Base-by-base conservation (phyloP, 2,797 vertebrate species). In the Brachyalestes nurse region DNA sequence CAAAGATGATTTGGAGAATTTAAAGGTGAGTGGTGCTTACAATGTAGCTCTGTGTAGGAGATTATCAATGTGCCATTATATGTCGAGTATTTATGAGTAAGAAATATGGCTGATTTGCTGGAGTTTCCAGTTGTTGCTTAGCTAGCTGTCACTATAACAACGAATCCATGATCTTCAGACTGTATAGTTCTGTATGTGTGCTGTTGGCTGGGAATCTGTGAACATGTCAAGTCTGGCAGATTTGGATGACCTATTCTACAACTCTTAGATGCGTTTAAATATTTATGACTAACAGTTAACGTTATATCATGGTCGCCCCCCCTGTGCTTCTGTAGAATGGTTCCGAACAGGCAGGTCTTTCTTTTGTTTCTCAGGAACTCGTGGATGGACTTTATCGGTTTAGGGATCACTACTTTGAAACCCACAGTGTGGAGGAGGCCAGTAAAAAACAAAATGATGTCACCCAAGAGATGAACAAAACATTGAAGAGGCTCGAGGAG, bases 401-500 rank as follows among this genome's bases (percentile, higher is more conserved):
- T 87, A 92, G 96, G 89, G 97, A 97, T 75, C 89, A 92, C 87
- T 97, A 97, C 87, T 97, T 97, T 72, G 96, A 97, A 88, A 95
- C 92, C 14, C 96, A 95, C 66, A 82, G 90, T 57, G 92, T 96
- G 58, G 95, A 95, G 81, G 93, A 96, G 83, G 96, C 96, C 23
- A 90, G 87, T 0, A 93, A 67, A 79, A 98, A 97, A 88, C 94
- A 93, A 19, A 90, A 89, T 40, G 95, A 97, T 72, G 95, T 97
- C 2, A 83, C 73, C 12, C 79, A 92, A 23, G 92, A 96, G 87
- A 94, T 96, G 88, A 90, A 94, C 72, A 93, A 91, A 84, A 95
- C 90, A 0, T 82, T 97, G 55, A 89, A 84, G 85, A 93, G 88
- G 85, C 94, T 98, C 86, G 90, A 95, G 71, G 93, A 95, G 82